These are phyloP conservation scores for Rhinella marina DNA, from an alignment of 2,797 vertebrate species.

Conservation along the genomic window DNA sequence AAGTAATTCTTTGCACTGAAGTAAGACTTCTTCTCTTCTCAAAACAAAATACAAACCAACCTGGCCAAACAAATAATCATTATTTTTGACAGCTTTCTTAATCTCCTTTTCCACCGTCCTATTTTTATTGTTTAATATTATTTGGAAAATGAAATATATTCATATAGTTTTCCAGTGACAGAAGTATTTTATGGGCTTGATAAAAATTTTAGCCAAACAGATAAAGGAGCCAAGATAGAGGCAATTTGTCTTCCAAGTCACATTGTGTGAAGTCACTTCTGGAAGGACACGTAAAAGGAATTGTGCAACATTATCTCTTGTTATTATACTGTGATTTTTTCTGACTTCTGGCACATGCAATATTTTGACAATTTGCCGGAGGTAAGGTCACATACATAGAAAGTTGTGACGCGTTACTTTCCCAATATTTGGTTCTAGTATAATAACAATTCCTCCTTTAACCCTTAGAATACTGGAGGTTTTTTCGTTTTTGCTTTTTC, in stretches of 20 bases:
- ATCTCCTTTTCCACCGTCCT: neutral
- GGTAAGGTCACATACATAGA: no score
- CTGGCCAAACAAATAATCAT: neutral
- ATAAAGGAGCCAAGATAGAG: neutral
- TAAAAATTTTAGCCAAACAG: neutral
- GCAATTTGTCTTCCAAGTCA: neutral
- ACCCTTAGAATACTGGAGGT: no score
- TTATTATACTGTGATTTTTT: neutral
- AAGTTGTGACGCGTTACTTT: no score
- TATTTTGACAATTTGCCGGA: neutral
- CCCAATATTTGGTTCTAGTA: no score
- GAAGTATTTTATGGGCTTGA: neutral
- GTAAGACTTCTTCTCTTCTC: neutral
- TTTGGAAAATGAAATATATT: neutral
- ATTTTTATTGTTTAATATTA: slow-evolving; percentile 7
- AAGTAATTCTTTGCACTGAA: no score
- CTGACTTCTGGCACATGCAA: neutral
- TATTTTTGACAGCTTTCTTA: neutral
- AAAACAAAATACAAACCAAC: neutral
- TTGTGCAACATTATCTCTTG: slow-evolving; percentile 1
- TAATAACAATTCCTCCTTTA: no score
- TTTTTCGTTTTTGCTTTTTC: no score
- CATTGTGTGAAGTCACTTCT: neutral
- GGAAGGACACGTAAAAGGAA: neutral
- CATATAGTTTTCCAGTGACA: slow-evolving; percentile 11